Base-by-base conservation (phyloP, 1,140 invertebrate species). In the Whitmania pigra region DNA sequence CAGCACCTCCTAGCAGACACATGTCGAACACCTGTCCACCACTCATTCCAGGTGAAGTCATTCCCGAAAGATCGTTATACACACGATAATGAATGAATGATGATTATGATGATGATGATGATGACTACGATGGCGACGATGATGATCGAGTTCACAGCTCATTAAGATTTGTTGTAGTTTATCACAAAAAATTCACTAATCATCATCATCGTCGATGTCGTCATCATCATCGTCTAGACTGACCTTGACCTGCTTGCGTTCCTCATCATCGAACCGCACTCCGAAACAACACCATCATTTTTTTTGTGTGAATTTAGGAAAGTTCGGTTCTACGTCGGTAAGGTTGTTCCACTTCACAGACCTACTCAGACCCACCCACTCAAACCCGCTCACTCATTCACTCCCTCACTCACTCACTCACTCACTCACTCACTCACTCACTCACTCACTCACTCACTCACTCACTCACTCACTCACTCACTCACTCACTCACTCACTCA, bases 381-480 rank as follows among this genome's bases (percentile, higher is more conserved):
- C 22, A 67, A n/a, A 67, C 66, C 13, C 66, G 13, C 66, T 67
- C 66, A 67, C 66, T 67, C 22, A 67, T 13, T 67, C 66, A 67
- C 66, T 67, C 66, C 2, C 66, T 67, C 66, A 67, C 66, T 67
- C 66, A 67, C 66, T 67, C 66, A 67, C 66, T 67, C 66, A 67
- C 66, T 67, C 66, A 67, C 66, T 67, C 66, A 67, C 66, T 67
- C 66, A 67, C 66, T 67, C 66, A 67, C 66, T 67, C 66, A 67
- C 66, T 67, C 66, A 67, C 66, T 67, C 66, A 67, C 66, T 67
- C 66, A 31, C 66, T 67, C 66, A 67, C 66, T 67, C 66, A 67
- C 66, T 67, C 66, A 67, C 66, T 67, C 66, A 67, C 66, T 67
- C 66, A 67, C 66, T 67, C 66, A 67, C 66, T 67, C 66, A 31